These are phyloP conservation scores for Drosophila yakuba DNA, from an alignment of 1,140 invertebrate species.

Conservation along the genomic window DNA sequence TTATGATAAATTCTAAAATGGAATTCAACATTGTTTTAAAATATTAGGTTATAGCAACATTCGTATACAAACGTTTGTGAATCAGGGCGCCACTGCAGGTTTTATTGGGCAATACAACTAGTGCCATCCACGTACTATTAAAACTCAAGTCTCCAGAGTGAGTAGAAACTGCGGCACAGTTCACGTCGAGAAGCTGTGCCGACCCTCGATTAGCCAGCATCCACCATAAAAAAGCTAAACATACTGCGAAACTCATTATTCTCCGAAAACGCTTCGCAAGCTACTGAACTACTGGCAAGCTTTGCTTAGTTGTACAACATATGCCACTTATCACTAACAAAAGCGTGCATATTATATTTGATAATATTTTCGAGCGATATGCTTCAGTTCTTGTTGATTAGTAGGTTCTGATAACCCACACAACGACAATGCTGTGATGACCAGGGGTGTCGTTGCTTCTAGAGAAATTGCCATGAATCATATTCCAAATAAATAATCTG, in stretches of 20 bases:
- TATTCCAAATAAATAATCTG: no score
- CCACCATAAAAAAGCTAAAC: background rate
- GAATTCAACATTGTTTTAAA: background rate
- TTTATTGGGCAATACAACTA: background rate
- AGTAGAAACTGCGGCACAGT: background rate
- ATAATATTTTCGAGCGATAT: background rate
- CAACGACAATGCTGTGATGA: no score
- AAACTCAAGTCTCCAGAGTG: background rate
- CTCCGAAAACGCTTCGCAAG: background rate
- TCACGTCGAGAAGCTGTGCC: background rate
- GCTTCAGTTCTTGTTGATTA: no score
- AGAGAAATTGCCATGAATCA: no score
- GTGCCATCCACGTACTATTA: conserved; percentile 5
- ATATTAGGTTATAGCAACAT: no score
- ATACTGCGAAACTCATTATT: background rate
- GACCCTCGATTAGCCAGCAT: background rate
- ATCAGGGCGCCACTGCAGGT: conserved; percentile 6
- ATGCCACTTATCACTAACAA: background rate
- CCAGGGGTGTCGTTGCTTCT: no score
- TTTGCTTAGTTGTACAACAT: background rate
- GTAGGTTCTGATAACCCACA: no score
- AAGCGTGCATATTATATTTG: background rate
- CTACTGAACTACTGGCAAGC: background rate
- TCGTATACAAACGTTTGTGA: background rate
- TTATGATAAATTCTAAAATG: conserved; percentile 12